Conservation (phyloP, 2,113 vertebrate species). For the Callorhinus ursinus region DNA sequence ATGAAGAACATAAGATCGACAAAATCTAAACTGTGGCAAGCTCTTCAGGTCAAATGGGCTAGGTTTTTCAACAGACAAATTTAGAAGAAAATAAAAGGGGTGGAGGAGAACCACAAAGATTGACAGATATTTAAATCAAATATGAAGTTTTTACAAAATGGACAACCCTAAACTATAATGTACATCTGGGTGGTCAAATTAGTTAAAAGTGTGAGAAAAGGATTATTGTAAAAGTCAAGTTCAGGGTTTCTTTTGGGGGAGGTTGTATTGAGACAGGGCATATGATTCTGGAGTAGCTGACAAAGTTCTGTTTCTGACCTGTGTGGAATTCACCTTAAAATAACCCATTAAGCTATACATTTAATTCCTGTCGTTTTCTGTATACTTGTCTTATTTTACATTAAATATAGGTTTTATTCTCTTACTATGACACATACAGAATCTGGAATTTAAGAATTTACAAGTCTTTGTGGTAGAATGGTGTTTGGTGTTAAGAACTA, state of each 20-base stretch:
- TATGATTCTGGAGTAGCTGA: not conserved
- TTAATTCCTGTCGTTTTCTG: not conserved
- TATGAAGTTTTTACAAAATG: not conserved
- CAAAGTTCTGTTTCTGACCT: not conserved
- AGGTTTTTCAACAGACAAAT: not conserved
- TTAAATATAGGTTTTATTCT: not conserved
- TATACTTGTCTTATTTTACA: slow-evolving; percentile 2
- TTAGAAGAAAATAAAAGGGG: slow-evolving; percentile 13
- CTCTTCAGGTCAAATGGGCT: not conserved
- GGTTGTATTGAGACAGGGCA: not conserved
- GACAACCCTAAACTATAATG: slow-evolving; percentile 8
- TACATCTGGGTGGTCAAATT: not conserved
- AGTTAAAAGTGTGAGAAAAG: not conserved
- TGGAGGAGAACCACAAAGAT: not conserved
- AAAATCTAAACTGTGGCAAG: slow-evolving; percentile 2
- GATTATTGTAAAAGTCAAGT: not conserved
- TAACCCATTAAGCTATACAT: not conserved
- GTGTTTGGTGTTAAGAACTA: not conserved
- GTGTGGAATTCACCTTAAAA: not conserved
- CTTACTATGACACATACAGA: not conserved
- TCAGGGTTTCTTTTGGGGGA: not conserved
- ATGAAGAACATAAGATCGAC: not conserved
- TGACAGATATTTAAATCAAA: not conserved
- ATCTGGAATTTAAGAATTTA: not conserved
- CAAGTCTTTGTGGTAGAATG: not conserved